These are phyloP conservation scores for Bombylius discolor DNA, from an alignment of 2,888 invertebrate genomes.

Conservation along the genomic window DNA sequence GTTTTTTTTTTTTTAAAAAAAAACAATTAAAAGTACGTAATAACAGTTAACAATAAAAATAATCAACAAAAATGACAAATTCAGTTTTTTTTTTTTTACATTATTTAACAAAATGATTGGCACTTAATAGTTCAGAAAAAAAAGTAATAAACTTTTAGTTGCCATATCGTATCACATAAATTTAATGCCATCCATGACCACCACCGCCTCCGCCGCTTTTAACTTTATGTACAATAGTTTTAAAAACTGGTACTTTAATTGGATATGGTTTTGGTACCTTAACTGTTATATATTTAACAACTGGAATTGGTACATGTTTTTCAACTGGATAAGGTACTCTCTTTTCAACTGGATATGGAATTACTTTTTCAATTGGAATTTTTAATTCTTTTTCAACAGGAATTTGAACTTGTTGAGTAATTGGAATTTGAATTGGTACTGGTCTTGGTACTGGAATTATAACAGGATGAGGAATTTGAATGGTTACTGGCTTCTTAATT, in stretches of 20 bases:
- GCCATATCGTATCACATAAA: neutral
- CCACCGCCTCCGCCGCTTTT: slow-evolving; percentile 16
- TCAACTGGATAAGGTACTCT: slow-evolving; percentile 61
- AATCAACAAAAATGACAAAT: neutral
- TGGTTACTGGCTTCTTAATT: slow-evolving; percentile 54
- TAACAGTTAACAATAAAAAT: neutral
- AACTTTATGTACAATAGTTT: slow-evolving; percentile 46
- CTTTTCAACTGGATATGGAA: slow-evolving; percentile 61
- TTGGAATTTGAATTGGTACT: slow-evolving; percentile 63
- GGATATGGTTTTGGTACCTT: slow-evolving; percentile 69
- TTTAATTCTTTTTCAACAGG: slow-evolving; percentile 51
- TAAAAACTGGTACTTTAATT: slow-evolving; percentile 57
- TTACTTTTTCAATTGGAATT: slow-evolving; percentile 46
- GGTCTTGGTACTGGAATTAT: slow-evolving; percentile 63
- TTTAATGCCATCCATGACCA: slow-evolving; percentile 17
- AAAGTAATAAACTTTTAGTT: neutral
- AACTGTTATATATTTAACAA: slow-evolving; percentile 62
- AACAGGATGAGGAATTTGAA: slow-evolving; percentile 63
- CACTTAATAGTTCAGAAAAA: neutral
- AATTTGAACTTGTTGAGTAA: slow-evolving; percentile 59
- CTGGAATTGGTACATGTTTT: slow-evolving; percentile 56
- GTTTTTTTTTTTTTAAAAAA: no score
- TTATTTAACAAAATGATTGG: slow-evolving; percentile 8
- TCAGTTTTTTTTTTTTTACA: no score
- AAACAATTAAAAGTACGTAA: no score